Base-by-base conservation (phyloP, 2,797 vertebrate species). In the Eremophila alpestris region DNA sequence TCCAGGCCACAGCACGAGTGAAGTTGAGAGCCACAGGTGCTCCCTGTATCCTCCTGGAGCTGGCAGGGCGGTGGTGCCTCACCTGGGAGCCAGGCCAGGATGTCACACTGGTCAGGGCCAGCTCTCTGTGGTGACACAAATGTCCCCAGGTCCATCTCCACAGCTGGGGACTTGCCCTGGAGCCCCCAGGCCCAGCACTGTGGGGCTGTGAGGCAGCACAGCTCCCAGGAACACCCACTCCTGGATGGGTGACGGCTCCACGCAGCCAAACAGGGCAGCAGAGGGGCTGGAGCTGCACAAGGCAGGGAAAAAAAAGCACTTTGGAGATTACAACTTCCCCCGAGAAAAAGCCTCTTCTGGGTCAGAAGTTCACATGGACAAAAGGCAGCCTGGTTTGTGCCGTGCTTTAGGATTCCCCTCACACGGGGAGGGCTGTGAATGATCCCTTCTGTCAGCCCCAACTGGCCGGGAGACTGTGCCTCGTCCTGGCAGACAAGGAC, bases 11-110 rank as follows among this genome's bases (percentile, higher is more conserved):
- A 48, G 48, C 74, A 14, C 0, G 55, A 68, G 65, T 38, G 71
- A 26, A 46, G 71, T 62, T 1, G 1, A 75, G 70, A 59, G 82
- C 29, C 82, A n/a, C 29, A 10, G 16, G 32, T 4, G 0, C 48
- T 59, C 15, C 1, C 2, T 27, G 34, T 1, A 5, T 45, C 75
- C 79, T 36, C 4, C 5, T 49, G 58, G 3, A 0, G 36, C 0
- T 0, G 34, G 30, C n/a, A 54, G 48, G 73, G 21, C 0, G 3
- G 8, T 20, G 74, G 1, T 51, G 38, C 58, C 54, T 89, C 78
- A 7, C 9, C 32, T 59, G 74, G 81, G 22, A 84, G 78, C 0
- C 0, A 1, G 26, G 54, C 59, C 83, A 76, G 48, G 34, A 23
- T 49, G 24, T 2, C 51, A 14, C 2, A 2, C 5, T 1, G 45